phyloP scores from a whole-genome alignment of 2,888 invertebrate species.

The Acrocera orbiculus region DNA sequence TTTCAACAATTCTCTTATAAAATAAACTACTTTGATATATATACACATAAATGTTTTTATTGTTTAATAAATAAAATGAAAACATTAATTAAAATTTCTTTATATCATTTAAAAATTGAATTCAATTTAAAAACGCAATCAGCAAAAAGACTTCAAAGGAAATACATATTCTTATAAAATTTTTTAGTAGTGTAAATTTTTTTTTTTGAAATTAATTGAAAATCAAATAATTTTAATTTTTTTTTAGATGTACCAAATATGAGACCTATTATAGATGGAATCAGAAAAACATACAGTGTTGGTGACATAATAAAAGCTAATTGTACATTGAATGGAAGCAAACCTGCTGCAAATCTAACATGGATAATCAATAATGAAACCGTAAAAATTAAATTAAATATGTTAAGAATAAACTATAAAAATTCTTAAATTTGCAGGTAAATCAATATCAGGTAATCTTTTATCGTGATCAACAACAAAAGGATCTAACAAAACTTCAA shows the following conservation, averaged over 20 bases:
- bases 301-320: slow-evolving; percentile 14
- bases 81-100: no score
- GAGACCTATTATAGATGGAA: slow-evolving; percentile 9
- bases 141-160: not conserved
- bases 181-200: not conserved
- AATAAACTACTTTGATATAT: no score
- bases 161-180: not conserved
- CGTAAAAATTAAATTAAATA: slow-evolving; percentile 8
- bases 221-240: no score
- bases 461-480: no score
- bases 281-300: slow-evolving; percentile 16
- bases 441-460: no score
- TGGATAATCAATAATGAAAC: slow-evolving; percentile 13
- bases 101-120: not conserved
- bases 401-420: not conserved
- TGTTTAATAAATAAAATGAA: no score
- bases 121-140: not conserved
- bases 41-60: no score
- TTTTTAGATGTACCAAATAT: slow-evolving; percentile 8
- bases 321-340: slow-evolving; percentile 10
- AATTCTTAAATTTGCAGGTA: no score
- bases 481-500: no score
- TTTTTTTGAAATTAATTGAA: slow-evolving; percentile 1
- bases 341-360: slow-evolving; percentile 12
- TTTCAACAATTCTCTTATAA: no score